A percentile compares a stretch with the other conserved stretches of the same genome.
Conservation (phyloP, 2,888 invertebrate species). For the Malacosoma neustria region DNA sequence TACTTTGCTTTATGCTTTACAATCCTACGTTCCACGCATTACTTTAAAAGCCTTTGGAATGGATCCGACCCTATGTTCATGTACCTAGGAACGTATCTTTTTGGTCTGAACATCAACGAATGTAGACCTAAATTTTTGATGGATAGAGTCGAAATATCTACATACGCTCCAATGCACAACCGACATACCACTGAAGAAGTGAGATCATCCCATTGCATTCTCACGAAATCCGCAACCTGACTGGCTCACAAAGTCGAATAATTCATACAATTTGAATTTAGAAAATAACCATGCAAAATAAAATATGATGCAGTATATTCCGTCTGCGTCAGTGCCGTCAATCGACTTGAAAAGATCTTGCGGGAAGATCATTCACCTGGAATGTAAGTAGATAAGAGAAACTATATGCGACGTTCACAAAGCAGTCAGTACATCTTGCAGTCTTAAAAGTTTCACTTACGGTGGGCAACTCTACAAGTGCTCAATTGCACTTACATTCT, state of each 20-base stretch:
- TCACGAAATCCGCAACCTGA: slow-evolving; percentile 54
- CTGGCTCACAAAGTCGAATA: slow-evolving; percentile 30
- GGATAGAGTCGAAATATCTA: slow-evolving; percentile 58
- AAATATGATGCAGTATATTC: slow-evolving; percentile 7
- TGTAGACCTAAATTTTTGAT: slow-evolving; percentile 68
- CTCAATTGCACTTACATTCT: slow-evolving; percentile 23
- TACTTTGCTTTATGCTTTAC: slow-evolving; percentile 40
- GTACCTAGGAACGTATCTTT: slow-evolving; percentile 60
- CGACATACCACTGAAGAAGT: slow-evolving; percentile 37
- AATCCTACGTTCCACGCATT: slow-evolving; percentile 28
- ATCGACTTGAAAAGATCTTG: slow-evolving; percentile 29
- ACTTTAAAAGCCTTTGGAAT: slow-evolving; percentile 30
- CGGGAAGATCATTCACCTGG: slow-evolving; percentile 46
- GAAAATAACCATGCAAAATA: slow-evolving; percentile 14
- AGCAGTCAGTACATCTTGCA: slow-evolving; percentile 37
- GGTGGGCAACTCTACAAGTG: slow-evolving; percentile 30
- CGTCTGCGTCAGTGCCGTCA: background rate
- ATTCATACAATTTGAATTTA: slow-evolving; percentile 18
- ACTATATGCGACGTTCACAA: slow-evolving; percentile 47
- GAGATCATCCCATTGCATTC: slow-evolving; percentile 42
- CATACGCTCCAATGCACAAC: slow-evolving; percentile 36
- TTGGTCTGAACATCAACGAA: slow-evolving; percentile 61
- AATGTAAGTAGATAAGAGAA: slow-evolving; percentile 50
- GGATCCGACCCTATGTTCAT: slow-evolving; percentile 34
- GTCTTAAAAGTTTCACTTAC: slow-evolving; percentile 42